These are phyloP conservation scores for Schlechtendalia chinensis DNA, from an alignment of 1,140 invertebrate species.

Conservation along the genomic window DNA sequence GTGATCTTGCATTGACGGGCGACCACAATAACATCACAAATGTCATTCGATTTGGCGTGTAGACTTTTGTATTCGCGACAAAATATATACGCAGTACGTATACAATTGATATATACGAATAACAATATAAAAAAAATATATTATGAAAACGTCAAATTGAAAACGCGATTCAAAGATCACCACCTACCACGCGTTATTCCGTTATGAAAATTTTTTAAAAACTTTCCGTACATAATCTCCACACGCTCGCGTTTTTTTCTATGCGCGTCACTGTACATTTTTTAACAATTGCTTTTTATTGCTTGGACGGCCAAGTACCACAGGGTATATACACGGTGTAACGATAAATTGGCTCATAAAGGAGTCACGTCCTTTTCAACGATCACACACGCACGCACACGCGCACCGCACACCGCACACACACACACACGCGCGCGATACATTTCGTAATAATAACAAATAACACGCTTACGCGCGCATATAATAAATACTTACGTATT, in stretches of 20 bases:
- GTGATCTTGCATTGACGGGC: no score
- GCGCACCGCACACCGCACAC: neutral
- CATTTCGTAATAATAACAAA: neutral
- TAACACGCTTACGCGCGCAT: neutral
- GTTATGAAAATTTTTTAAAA: neutral
- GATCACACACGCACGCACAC: neutral
- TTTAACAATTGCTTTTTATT: conserved; percentile 36
- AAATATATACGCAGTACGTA: no score
- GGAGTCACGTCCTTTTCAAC: conserved; percentile 6
- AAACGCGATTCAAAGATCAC: neutral
- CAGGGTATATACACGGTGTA: neutral
- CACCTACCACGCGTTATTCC: neutral
- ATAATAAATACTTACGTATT: neutral
- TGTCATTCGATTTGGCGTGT: no score
- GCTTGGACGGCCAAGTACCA: neutral
- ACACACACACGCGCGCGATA: neutral
- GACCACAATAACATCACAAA: no score
- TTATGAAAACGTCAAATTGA: neutral
- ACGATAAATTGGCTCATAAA: conserved; percentile 32
- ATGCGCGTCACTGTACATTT: neutral
- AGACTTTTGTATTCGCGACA: no score
- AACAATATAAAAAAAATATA: no score
- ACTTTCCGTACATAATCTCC: neutral
- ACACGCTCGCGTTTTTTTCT: neutral
- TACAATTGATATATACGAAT: no score